Evolutionary conservation across 2,888 invertebrate species (phyloP).

Genomic region (Eulithis testata): DNA sequence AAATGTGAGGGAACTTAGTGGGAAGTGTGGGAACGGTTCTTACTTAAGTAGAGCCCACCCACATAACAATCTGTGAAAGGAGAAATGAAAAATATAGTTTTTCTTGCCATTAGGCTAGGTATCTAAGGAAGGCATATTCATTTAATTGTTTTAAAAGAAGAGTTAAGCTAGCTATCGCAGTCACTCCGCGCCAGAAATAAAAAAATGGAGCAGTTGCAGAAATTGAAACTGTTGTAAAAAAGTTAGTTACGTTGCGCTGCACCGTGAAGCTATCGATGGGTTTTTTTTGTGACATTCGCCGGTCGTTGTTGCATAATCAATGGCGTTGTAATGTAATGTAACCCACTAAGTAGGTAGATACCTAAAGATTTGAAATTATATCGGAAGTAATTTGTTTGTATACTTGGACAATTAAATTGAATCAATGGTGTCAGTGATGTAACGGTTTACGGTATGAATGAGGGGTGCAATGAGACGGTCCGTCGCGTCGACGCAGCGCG

Average conservation of each 20-base stretch:
- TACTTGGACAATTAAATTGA: conserved; percentile 46
- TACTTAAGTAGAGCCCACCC: no score
- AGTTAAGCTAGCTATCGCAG: not conserved
- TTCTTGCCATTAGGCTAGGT: no score
- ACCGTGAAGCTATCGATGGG: conserved; percentile 42
- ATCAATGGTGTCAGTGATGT: conserved; percentile 57
- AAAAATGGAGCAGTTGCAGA: conserved; percentile 26
- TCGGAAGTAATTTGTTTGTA: conserved; percentile 50
- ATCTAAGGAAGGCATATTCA: no score
- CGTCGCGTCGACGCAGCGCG: conserved; percentile 37
- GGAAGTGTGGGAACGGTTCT: not conserved
- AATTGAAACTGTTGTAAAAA: conserved; percentile 28
- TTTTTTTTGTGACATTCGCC: conserved; percentile 43
- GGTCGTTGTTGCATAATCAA: conserved; percentile 51
- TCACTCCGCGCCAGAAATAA: not conserved
- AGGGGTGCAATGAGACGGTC: conserved; percentile 47
- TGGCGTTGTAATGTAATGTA: conserved; percentile 18
- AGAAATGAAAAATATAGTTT: no score
- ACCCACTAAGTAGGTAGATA: conserved; percentile 6
- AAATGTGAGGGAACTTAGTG: conserved; percentile 9
- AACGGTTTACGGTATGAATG: conserved; percentile 49
- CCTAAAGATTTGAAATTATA: conserved; percentile 35
- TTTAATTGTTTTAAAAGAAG: not conserved
- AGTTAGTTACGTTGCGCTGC: conserved; percentile 37
- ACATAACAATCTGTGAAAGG: no score